Conservation (phyloP, 2,797 vertebrate genomes). For the Dendrocincla fuliginosa region DNA sequence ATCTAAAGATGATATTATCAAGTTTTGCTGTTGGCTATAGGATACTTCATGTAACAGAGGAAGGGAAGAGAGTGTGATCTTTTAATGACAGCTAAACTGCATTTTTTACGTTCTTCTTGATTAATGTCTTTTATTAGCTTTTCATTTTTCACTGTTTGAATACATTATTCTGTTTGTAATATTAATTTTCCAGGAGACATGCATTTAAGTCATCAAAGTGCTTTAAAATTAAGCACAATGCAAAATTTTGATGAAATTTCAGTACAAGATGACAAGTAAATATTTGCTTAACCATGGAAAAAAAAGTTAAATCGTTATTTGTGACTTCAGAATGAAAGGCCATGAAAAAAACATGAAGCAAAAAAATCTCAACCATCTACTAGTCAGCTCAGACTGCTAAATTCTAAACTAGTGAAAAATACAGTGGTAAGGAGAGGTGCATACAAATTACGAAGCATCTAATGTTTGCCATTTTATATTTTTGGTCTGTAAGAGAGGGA, state of each 20-base stretch:
- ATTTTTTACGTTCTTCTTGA: constrained; percentile 11
- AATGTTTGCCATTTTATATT: constrained; percentile 14
- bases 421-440: not conserved
- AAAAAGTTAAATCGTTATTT: not conserved
- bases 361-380: not conserved
- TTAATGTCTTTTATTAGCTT: constrained; percentile 46
- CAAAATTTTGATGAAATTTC: constrained; percentile 41
- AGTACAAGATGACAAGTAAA: not conserved
- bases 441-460: constrained; percentile 16
- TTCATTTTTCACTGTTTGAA: constrained; percentile 44
- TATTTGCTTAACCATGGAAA: constrained; percentile 29
- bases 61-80: constrained; percentile 31
- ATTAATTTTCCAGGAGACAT: not conserved
- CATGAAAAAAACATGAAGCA: not conserved
- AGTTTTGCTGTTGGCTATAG: constrained; percentile 5
- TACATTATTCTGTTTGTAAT: not conserved
- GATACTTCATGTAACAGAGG: not conserved
- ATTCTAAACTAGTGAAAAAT: not conserved
- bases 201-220: not conserved
- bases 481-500: constrained; percentile 30
- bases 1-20: constrained; percentile 25
- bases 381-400: not conserved
- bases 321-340: not conserved
- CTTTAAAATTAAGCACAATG: not conserved
- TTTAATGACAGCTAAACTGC: constrained; percentile 47